Evolutionary conservation across 2,797 vertebrate species (phyloP).

Genomic region (Pogonophryne albipinna): DNA sequence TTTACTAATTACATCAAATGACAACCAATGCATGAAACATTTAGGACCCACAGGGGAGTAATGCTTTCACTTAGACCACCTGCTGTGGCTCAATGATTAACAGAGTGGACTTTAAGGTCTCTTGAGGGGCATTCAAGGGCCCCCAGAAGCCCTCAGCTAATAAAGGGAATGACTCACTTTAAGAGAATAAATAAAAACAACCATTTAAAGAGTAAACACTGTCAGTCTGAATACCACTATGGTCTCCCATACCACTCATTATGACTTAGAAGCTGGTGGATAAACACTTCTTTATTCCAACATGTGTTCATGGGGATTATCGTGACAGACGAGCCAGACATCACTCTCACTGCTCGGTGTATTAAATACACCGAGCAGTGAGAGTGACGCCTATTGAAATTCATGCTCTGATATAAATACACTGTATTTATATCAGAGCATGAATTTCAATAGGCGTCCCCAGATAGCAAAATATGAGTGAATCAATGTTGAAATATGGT

Average conservation of each 20-base stretch:
- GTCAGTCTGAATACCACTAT: not conserved
- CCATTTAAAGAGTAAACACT: not conserved
- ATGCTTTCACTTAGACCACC: slow-evolving; percentile 7
- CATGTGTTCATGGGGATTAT: slow-evolving; percentile 8
- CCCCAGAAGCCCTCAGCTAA: not conserved
- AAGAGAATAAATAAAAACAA: not conserved
- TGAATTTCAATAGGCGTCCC: not conserved
- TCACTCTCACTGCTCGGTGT: not conserved
- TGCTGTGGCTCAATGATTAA: slow-evolving; percentile 6
- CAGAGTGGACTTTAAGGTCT: slow-evolving; percentile 9
- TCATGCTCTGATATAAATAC: no score
- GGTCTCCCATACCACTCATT: not conserved
- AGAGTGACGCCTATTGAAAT: no score
- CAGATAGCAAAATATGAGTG: no score
- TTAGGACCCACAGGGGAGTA: not conserved
- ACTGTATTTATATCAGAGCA: not conserved
- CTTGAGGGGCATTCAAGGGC: not conserved
- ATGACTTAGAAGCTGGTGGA: not conserved
- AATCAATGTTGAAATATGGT: no score
- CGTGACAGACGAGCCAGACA: slow-evolving; percentile 35
- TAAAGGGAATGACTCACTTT: not conserved
- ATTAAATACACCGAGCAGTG: not conserved
- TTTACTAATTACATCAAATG: no score
- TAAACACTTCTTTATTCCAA: not conserved
- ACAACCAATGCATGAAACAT: not conserved